Base-by-base conservation (phyloP, 1,140 invertebrate genomes). In the Drosophila saltans region DNA sequence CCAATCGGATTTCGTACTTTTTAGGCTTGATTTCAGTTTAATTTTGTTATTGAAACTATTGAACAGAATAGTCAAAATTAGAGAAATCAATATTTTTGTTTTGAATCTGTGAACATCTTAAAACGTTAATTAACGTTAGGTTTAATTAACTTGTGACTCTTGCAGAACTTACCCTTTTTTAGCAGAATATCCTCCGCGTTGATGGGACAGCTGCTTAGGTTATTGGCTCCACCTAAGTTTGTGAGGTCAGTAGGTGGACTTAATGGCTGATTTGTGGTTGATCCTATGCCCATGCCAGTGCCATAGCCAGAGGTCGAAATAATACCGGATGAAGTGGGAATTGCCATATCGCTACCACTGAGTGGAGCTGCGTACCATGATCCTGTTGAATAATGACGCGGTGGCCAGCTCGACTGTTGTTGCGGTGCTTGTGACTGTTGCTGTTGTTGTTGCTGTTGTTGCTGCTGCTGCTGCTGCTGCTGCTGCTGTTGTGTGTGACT, bases 351-450 rank as follows among this genome's bases (percentile, higher is more conserved):
- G 43, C 55, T 64, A 16, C 59, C 69, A 11, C 66, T 73, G 0
- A 82, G 40, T 8, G 89, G 80, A 26, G 83, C 59, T n/a, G 91
- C 28, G 61, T 92, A 92, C 91, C 91, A 92, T 11, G 91, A 78
- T 4, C 80, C 69, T 0, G 88, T 55, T 0, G 90, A 65, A 26
- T 91, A 88, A 26, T 91, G 85, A 0, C 86, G 84, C 2, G 83
- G 62, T n/a, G 78, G 70, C 90, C 90, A 91, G 61, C 70, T 70
- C 24, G 70, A 52, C 21, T 52, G 75, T 21, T 75, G 78, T 10
- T 81, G 78, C 4, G 30, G 28, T n/a, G 28, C 40, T 30, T 65
- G 45, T 21, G 36, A 36, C 21, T 45, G 75, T 10, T 75, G 78
- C 11, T 80, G 78, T 3, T 24, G 26, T 45, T 60, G 45, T 26